phyloP scores from a whole-genome alignment of 2,113 vertebrate species.

The Psilopogon haemacephalus region DNA sequence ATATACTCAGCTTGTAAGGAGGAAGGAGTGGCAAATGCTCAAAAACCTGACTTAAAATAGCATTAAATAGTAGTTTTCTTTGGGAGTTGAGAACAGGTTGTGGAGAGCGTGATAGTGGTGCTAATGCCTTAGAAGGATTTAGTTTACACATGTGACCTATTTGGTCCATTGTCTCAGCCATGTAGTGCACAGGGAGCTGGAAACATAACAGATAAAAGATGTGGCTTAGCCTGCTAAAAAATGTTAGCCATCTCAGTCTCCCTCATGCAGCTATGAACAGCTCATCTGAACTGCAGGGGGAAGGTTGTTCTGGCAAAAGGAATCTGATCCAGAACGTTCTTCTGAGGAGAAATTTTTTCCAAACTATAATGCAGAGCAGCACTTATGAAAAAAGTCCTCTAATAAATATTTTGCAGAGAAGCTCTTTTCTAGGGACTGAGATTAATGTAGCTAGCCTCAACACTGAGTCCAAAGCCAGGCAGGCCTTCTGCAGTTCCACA shows the following conservation, averaged over 20 bases:
- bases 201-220: constrained; percentile 28
- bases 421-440: not conserved
- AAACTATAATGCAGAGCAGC: not conserved
- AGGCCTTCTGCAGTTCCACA: not conserved
- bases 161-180: not conserved
- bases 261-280: not conserved
- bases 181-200: not conserved
- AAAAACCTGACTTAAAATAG: not conserved
- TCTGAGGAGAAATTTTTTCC: not conserved
- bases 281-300: not conserved
- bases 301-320: not conserved
- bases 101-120: not conserved
- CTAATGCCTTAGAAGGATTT: constrained; percentile 23
- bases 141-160: constrained; percentile 9
- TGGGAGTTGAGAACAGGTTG: not conserved
- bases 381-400: not conserved
- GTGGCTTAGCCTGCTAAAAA: not conserved
- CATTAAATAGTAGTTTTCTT: not conserved
- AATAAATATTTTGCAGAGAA: not conserved
- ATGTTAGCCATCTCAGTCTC: not conserved
- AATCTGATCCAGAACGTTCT: constrained; percentile 1
- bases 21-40: not conserved
- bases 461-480: not conserved
- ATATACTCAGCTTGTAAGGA: not conserved
- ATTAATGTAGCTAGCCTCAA: not conserved